Conservation (phyloP, 2,113 vertebrate genomes). For the Rhea pennata region DNA sequence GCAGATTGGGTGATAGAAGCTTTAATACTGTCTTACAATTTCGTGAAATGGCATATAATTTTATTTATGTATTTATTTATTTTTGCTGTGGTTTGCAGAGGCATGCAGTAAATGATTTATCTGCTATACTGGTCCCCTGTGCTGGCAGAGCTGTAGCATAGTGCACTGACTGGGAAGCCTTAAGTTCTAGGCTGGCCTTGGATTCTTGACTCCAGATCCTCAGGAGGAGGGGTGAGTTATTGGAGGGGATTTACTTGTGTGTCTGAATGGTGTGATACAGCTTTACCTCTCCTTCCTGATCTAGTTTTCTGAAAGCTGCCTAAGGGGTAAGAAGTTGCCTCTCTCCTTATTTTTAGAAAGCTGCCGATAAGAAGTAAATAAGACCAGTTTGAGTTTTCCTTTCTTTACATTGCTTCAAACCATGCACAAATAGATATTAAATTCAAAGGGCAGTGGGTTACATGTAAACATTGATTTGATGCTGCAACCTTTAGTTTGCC, state of each 20-base stretch:
- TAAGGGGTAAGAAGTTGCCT: background rate
- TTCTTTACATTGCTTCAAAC: background rate
- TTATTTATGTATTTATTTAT: background rate
- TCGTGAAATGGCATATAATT: constrained; percentile 16
- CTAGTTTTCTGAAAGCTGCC: background rate
- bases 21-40: constrained; percentile 19
- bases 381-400: background rate
- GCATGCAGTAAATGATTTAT: constrained; percentile 43
- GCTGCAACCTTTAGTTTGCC: background rate
- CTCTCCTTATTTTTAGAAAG: background rate
- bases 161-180: constrained; percentile 51
- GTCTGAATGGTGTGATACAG: constrained; percentile 2
- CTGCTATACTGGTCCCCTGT: constrained; percentile 47
- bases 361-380: background rate
- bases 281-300: background rate
- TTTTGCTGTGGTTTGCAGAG: constrained; percentile 46
- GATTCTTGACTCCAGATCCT: constrained; percentile 61
- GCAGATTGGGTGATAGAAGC: background rate
- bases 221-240: constrained; percentile 60
- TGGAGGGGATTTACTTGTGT: constrained; percentile 24
- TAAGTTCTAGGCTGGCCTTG: constrained; percentile 57
- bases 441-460: background rate
- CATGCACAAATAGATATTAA: background rate
- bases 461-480: background rate
- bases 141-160: constrained; percentile 64